phyloP scores from a whole-genome alignment of 2,888 invertebrate species.

The Byasa hedistus region DNA sequence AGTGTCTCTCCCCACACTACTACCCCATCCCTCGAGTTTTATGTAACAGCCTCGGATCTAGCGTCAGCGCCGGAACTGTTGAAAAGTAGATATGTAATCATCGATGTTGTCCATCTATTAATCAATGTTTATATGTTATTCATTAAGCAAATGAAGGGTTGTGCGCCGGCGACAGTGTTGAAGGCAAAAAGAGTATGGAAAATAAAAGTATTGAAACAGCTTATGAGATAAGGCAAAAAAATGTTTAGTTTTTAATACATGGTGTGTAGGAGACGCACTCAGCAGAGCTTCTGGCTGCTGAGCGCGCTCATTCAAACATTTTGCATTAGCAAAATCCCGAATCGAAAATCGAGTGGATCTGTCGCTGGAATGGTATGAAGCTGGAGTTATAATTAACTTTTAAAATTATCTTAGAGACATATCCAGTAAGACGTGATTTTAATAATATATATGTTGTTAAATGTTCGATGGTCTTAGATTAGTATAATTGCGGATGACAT shows the following conservation, averaged over 20 bases:
- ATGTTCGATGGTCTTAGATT: conserved; percentile 27
- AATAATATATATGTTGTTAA: conserved; percentile 45
- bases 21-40: conserved; percentile 39
- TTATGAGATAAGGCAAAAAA: background rate
- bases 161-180: conserved; percentile 35
- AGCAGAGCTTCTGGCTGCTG: conserved; percentile 9
- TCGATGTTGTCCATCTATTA: conserved; percentile 32
- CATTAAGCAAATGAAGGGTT: conserved; percentile 36
- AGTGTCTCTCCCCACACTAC: conserved; percentile 35
- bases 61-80: conserved; percentile 25
- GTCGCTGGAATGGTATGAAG: conserved; percentile 25
- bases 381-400: conserved; percentile 46
- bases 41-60: conserved; percentile 63
- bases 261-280: background rate
- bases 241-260: background rate
- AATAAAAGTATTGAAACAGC: conserved; percentile 1
- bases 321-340: background rate
- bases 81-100: conserved; percentile 19
- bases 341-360: conserved; percentile 24
- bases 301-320: background rate
- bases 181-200: conserved; percentile 8
- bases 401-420: conserved; percentile 64
- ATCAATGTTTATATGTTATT: conserved; percentile 35
- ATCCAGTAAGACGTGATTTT: conserved; percentile 66
- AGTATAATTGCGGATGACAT: conserved; percentile 7